Percentiles rank a stretch among this genome's conserved stretches.
Conservation (phyloP, 2,113 vertebrate genomes). For the Cheilinus undulatus region DNA sequence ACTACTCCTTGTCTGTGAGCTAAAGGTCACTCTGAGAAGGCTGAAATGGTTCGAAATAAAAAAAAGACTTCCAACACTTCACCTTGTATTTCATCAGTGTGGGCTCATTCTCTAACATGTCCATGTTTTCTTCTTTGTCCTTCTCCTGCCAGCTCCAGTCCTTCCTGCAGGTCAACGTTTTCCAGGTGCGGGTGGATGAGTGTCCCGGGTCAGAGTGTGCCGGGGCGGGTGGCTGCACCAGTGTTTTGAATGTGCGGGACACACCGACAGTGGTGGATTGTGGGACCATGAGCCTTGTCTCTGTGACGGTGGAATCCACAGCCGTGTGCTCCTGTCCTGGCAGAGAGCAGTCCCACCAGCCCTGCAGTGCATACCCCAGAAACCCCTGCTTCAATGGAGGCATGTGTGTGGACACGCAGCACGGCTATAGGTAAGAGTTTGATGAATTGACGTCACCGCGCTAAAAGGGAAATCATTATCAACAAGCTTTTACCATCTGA, state of each 20-base stretch:
- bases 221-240: constrained; percentile 74
- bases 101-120: not conserved
- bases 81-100: not conserved
- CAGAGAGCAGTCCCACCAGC: constrained; percentile 82
- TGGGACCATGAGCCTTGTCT: constrained; percentile 84
- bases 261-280: constrained; percentile 83
- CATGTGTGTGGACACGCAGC: constrained; percentile 85
- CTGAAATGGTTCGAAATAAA: not conserved
- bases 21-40: not conserved
- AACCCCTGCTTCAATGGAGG: constrained; percentile 90
- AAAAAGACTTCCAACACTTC: not conserved
- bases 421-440: constrained; percentile 88
- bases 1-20: not conserved
- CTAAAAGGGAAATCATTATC: no score
- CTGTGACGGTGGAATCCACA: constrained; percentile 73
- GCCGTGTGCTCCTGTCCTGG: constrained; percentile 81
- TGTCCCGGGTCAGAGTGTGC: constrained; percentile 83
- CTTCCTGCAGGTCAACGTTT: constrained; percentile 84
- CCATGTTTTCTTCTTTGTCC: not conserved
- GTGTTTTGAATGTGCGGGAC: constrained; percentile 76
- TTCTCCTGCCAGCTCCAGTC: constrained; percentile 84
- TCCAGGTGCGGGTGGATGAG: constrained; percentile 86
- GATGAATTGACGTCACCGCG: not conserved
- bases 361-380: constrained; percentile 84
- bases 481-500: not conserved